Conservation (phyloP, 2,888 invertebrate genomes). For the Aleiodes leptofemur region DNA sequence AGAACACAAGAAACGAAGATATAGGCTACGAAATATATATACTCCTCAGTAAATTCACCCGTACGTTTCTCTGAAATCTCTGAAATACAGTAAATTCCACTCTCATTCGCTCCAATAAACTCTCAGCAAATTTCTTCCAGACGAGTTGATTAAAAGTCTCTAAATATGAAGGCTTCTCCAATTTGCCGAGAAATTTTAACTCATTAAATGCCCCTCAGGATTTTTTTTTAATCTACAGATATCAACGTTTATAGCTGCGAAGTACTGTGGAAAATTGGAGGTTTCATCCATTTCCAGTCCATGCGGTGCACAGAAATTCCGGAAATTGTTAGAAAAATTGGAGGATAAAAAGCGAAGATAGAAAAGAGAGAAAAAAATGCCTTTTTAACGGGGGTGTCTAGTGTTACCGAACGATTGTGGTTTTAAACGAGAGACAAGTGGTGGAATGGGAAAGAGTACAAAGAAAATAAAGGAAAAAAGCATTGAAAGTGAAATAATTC, state of each 20-base stretch:
- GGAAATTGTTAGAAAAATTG: slow-evolving; percentile 2
- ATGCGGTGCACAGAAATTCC: slow-evolving; percentile 10
- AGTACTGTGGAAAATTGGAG: background rate
- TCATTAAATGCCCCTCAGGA: background rate
- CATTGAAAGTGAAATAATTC: background rate
- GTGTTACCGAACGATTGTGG: background rate
- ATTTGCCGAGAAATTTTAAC: background rate
- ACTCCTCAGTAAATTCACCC: no score
- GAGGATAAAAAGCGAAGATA: background rate
- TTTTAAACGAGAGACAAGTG: background rate
- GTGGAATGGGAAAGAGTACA: background rate
- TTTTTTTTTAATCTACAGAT: background rate
- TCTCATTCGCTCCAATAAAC: no score
- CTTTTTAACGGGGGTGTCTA: background rate
- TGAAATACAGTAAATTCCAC: no score
- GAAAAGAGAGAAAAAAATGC: background rate
- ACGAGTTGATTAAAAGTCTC: no score
- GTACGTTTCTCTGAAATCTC: no score
- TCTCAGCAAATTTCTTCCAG: no score
- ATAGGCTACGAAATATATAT: no score
- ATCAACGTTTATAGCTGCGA: background rate
- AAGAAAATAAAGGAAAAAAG: background rate
- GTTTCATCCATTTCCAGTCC: background rate
- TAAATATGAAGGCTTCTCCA: background rate
- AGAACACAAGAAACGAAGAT: no score